phyloP scores from a whole-genome alignment of 1,140 invertebrate genomes.

The Holcopasites calliopsidis region DNA sequence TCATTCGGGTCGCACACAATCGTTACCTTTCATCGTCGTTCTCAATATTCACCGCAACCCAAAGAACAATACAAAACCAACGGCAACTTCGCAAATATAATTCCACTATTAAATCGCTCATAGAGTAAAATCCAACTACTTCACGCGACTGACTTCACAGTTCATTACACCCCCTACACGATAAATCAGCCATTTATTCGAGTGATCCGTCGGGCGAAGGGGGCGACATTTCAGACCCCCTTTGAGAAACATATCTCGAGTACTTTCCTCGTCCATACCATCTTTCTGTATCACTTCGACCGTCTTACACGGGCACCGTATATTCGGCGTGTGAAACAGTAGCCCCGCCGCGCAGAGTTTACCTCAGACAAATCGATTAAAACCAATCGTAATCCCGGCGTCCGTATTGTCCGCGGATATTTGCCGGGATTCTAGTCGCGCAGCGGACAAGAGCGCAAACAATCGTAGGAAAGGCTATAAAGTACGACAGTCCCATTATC shows the following conservation, averaged over 20 bases:
- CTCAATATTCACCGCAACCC: too few relatives aligned
- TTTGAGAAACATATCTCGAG: too few relatives aligned
- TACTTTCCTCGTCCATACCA: too few relatives aligned
- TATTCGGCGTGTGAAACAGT: too few relatives aligned
- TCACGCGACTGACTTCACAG: too few relatives aligned
- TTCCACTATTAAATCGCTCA: not conserved
- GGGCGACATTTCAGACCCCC: too few relatives aligned
- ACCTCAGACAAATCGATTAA: constrained; percentile 14
- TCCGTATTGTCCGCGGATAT: not conserved
- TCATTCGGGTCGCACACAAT: constrained; percentile 10
- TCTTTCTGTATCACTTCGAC: too few relatives aligned
- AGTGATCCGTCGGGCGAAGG: too few relatives aligned
- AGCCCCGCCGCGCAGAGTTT: not conserved
- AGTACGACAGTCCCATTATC: not conserved
- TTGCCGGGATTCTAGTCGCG: constrained; percentile 11
- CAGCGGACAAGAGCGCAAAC: constrained; percentile 2
- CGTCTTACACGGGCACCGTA: too few relatives aligned
- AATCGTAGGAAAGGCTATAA: not conserved
- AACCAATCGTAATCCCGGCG: constrained; percentile 8
- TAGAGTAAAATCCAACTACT: too few relatives aligned
- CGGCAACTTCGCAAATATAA: not conserved
- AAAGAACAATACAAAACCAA: not conserved
- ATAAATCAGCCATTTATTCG: too few relatives aligned
- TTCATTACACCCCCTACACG: too few relatives aligned
- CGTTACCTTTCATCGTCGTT: not conserved